A percentile compares a stretch with the other conserved stretches of the same genome.
These are phyloP conservation scores for Pseudochirops cupreus DNA, from an alignment of 2,797 vertebrate genomes.

Conservation along the genomic window DNA sequence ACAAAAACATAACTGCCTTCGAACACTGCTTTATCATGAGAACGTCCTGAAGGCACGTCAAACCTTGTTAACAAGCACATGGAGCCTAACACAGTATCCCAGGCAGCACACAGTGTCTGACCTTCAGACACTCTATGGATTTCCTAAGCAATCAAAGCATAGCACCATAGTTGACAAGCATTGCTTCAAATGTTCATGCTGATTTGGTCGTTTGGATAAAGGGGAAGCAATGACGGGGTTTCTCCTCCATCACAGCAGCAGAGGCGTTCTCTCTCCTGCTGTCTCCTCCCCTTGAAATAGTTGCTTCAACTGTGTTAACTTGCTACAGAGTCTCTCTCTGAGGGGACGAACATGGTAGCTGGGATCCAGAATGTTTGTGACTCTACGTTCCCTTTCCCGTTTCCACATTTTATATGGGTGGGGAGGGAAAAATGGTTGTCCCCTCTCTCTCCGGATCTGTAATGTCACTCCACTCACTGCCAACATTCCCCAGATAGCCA, in stretches of 20 bases:
- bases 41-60: neutral
- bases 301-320: slow-evolving; percentile 82
- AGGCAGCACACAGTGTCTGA: neutral
- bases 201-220: neutral
- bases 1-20: neutral
- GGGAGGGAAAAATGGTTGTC: slow-evolving; percentile 90
- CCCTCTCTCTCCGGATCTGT: slow-evolving; percentile 92
- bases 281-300: slow-evolving; percentile 86
- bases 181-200: neutral
- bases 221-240: neutral
- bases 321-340: slow-evolving; percentile 87
- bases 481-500: slow-evolving; percentile 92
- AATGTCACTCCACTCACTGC: slow-evolving; percentile 88
- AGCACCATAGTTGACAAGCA: neutral
- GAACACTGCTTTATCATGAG: neutral
- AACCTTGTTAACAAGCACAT: neutral
- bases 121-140: neutral
- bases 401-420: slow-evolving; percentile 95
- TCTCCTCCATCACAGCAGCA: slow-evolving; percentile 89
- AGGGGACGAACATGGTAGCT: slow-evolving; percentile 94
- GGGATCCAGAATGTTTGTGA: slow-evolving; percentile 96
- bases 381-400: slow-evolving; percentile 92
- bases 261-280: slow-evolving; percentile 92
- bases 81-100: neutral
- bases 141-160: neutral